Evolutionary conservation across 2,113 vertebrate species (phyloP), one percentile per base, ranked within the genome.

Genomic region (Fulica atra): DNA sequence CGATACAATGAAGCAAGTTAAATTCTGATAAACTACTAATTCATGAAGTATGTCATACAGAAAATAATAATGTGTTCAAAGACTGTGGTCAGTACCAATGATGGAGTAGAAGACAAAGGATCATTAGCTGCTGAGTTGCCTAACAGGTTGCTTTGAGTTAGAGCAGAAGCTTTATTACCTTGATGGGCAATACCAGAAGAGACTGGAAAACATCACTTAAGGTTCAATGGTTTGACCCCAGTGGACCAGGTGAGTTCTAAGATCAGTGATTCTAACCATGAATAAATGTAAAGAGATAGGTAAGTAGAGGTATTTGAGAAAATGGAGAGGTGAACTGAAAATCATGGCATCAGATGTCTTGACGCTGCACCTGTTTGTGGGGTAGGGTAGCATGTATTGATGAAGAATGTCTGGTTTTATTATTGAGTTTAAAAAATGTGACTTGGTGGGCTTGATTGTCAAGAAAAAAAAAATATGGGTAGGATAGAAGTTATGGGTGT

Each of bases 301-400:
- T 38, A 26, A 81, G 38, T 84, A 91, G 64, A 33, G 10, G 2
- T 15, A 17, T 42, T 56, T 38, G 33, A 60, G 80, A 59, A 90
- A 88, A 81, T 4, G 11, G 24, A 14, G 50, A 61, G 25, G 3
- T 7, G 35, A 71, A 23, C 29, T 72, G 57, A 46, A 64, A 66
- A n/a, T 72, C n/a, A 36, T 76, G 74, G 33, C 29, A 33, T 56
- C 35, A 40, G 28, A 24, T 68, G 9, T 56, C 28, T 21, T 10
- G 3, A 10, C 35, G 1, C 2, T 71, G 40, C 1, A 2, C 7
- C 11, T 70, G 1, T 29, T 4, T 36, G 20, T 60, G 72, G 38
- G 59, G 35, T 17, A 59, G 20, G 21, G 42, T 6, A 40, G 20
- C 23, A 38, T 1, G 3, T 51, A 7, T 38, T 72, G 35, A 35